phyloP scores from a whole-genome alignment of 2,888 invertebrate species.

The Pharmacophagus antenor region DNA sequence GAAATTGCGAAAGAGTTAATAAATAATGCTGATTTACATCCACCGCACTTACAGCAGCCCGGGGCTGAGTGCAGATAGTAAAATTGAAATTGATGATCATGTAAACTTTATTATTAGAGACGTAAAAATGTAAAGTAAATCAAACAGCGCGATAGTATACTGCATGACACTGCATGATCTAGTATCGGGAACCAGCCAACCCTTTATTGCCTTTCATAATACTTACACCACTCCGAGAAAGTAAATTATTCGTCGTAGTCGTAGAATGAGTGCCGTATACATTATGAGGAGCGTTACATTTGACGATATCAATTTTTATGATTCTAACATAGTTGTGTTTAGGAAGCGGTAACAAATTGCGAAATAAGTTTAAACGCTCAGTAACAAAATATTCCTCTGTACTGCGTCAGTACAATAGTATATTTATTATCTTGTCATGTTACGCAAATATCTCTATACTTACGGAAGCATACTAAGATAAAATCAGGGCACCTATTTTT shows the following conservation, averaged over 20 bases:
- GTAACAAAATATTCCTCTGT: too few relatives aligned
- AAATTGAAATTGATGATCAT: slow-evolving; percentile 76
- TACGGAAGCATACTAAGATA: too few relatives aligned
- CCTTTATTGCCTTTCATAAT: slow-evolving; percentile 71
- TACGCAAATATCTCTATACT: too few relatives aligned
- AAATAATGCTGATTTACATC: slow-evolving; percentile 62
- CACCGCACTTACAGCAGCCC: slow-evolving; percentile 51
- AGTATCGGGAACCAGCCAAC: slow-evolving; percentile 59
- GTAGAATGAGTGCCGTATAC: slow-evolving; percentile 73
- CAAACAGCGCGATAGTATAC: slow-evolving; percentile 51
- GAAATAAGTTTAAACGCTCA: too few relatives aligned
- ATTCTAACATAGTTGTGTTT: slow-evolving; percentile 33
- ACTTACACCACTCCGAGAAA: slow-evolving; percentile 72
- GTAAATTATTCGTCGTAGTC: slow-evolving; percentile 72
- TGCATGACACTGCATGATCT: slow-evolving; percentile 41
- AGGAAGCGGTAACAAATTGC: neutral
- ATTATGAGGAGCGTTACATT: slow-evolving; percentile 68
- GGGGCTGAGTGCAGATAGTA: slow-evolving; percentile 53
- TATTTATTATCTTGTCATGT: too few relatives aligned
- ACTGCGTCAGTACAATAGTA: too few relatives aligned
- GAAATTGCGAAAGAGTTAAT: slow-evolving; percentile 42
- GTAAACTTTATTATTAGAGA: slow-evolving; percentile 70
- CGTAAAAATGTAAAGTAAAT: slow-evolving; percentile 71
- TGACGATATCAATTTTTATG: slow-evolving; percentile 74
- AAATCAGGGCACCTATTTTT: too few relatives aligned